phyloP scores from a whole-genome alignment of 2,797 vertebrate species.

The Tiaroga cobitis region DNA sequence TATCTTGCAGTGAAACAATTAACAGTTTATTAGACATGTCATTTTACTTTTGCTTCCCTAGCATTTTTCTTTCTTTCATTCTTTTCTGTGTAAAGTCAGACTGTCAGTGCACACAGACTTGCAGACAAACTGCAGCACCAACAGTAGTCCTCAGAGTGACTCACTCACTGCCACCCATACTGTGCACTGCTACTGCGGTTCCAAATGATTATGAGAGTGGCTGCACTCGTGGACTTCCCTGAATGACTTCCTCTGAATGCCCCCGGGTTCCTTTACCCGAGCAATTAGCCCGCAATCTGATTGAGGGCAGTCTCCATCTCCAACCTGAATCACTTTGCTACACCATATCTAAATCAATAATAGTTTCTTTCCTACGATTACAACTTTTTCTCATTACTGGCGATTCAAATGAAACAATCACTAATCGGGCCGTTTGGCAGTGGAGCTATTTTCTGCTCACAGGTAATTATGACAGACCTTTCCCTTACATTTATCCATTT shows the following conservation, averaged over 20 bases:
- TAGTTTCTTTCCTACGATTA: slow-evolving; percentile 42
- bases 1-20: neutral
- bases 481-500: neutral
- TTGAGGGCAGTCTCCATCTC: slow-evolving; percentile 52
- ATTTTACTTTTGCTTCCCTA: slow-evolving; percentile 49
- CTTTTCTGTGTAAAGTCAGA: slow-evolving; percentile 49
- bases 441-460: slow-evolving; percentile 38
- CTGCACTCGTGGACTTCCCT: slow-evolving; percentile 17
- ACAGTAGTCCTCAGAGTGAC: slow-evolving; percentile 15
- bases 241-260: slow-evolving; percentile 11
- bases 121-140: slow-evolving; percentile 37
- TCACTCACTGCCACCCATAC: neutral
- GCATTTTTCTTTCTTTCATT: slow-evolving; percentile 8
- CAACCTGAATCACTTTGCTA: slow-evolving; percentile 37
- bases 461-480: slow-evolving; percentile 42
- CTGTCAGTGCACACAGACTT: neutral
- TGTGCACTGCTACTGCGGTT: slow-evolving; percentile 19
- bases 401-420: slow-evolving; percentile 56
- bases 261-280: slow-evolving; percentile 37
- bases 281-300: slow-evolving; percentile 58
- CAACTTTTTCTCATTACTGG: slow-evolving; percentile 22
- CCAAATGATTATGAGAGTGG: slow-evolving; percentile 18
- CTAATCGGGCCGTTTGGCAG: slow-evolving; percentile 46
- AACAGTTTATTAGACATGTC: neutral
- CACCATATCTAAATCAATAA: slow-evolving; percentile 55